phyloP scores from a whole-genome alignment of 1,140 invertebrate species.

The Lordiphosa collinella region DNA sequence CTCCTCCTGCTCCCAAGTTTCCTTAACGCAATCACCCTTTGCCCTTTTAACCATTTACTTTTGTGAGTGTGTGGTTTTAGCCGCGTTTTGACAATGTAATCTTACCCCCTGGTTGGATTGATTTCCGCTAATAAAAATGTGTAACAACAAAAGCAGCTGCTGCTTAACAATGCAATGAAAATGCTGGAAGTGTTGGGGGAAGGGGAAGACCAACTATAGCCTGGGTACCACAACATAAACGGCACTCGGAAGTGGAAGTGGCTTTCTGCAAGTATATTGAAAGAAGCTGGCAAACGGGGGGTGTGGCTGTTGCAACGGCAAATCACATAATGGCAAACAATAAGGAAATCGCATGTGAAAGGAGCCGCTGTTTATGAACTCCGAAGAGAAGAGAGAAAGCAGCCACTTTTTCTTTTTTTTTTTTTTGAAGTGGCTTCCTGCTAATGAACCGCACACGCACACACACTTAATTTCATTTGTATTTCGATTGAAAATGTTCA shows the following conservation, averaged over 20 bases:
- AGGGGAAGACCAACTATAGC: background rate
- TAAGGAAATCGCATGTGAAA: conserved; percentile 73
- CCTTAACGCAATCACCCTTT: background rate
- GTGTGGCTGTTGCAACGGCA: conserved; percentile 20
- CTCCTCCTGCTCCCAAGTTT: too few species aligned
- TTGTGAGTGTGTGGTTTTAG: too few species aligned
- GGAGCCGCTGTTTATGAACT: conserved; percentile 61
- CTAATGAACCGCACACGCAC: conserved; percentile 44
- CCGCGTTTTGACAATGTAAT: background rate
- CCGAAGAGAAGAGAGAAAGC: too few species aligned
- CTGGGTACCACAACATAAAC: conserved; percentile 13
- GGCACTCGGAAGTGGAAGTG: conserved; percentile 46
- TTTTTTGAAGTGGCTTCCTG: conserved; percentile 41
- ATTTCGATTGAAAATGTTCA: conserved; percentile 56
- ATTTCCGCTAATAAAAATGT: conserved; percentile 71
- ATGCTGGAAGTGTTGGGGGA: conserved; percentile 8
- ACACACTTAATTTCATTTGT: conserved; percentile 62
- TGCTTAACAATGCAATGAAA: conserved; percentile 47
- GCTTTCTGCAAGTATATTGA: conserved; percentile 29
- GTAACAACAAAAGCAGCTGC: conserved; percentile 29
- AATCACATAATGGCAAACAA: conserved; percentile 61
- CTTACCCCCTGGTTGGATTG: conserved; percentile 40
- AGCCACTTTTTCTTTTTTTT: conserved; percentile 33
- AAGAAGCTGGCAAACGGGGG: conserved; percentile 21
- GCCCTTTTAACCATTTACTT: background rate